These are phyloP conservation scores for Sacculina carcini DNA, from an alignment of 2,888 invertebrate species.

Conservation along the genomic window DNA sequence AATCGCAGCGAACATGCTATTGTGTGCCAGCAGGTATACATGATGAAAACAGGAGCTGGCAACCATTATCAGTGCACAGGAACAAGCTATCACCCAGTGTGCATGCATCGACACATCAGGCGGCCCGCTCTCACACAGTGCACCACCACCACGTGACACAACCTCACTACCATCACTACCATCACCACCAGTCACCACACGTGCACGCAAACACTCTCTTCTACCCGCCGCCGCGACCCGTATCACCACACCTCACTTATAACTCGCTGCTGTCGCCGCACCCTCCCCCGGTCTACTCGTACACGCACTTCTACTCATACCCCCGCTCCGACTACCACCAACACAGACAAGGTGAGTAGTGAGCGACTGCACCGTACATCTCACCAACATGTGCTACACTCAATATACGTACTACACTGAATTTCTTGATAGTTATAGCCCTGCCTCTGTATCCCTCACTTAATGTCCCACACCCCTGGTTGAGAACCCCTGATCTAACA, in stretches of 20 bases:
- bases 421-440: not conserved
- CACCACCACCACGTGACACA: not conserved
- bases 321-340: not conserved
- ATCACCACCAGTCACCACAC: not conserved
- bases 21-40: too few relatives aligned
- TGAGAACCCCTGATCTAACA: too few relatives aligned
- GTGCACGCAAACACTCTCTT: slow-evolving; percentile 2
- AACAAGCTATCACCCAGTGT: too few relatives aligned
- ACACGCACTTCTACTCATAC: not conserved
- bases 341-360: too few relatives aligned
- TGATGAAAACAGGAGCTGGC: too few relatives aligned
- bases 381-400: too few relatives aligned
- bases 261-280: slow-evolving; percentile 4
- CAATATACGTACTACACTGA: not conserved
- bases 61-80: too few relatives aligned
- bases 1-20: too few relatives aligned
- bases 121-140: slow-evolving; percentile 4
- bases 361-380: too few relatives aligned
- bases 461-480: not conserved
- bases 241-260: slow-evolving; percentile 5
- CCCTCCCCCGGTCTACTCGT: not conserved
- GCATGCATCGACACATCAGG: too few relatives aligned
- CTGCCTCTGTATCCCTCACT: not conserved
- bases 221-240: slow-evolving; percentile 6
- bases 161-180: not conserved